phyloP scores from a whole-genome alignment of 2,113 vertebrate genomes.

The Paratilapia polleni region DNA sequence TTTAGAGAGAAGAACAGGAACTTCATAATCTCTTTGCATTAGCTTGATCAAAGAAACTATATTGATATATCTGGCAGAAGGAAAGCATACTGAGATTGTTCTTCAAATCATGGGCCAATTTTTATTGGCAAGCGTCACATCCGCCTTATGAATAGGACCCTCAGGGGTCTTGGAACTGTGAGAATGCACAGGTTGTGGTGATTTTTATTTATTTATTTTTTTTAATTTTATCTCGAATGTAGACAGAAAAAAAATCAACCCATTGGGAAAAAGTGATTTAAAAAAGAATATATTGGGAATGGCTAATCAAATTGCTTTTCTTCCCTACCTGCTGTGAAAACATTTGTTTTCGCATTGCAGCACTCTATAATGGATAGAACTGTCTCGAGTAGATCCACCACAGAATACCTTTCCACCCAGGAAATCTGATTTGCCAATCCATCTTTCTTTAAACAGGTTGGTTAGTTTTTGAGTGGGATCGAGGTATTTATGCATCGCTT shows the following conservation, averaged over 20 bases:
- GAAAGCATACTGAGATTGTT: not conserved
- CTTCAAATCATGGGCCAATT: not conserved
- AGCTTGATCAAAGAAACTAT: constrained; percentile 13
- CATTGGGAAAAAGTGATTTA: not conserved
- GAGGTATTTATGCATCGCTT: not conserved
- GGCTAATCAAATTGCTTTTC: not conserved
- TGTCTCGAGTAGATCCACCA: not conserved
- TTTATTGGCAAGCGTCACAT: not conserved
- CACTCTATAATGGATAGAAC: not conserved
- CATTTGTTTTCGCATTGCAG: not conserved
- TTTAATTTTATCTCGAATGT: not conserved
- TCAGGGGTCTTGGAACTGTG: not conserved
- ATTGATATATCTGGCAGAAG: not conserved
- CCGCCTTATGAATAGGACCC: not conserved
- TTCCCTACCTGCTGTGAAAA: not conserved
- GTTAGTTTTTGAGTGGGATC: constrained; percentile 5
- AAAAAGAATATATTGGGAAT: not conserved
- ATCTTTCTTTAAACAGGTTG: not conserved
- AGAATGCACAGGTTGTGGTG: not conserved
- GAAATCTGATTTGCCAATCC: not conserved
- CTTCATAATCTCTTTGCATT: constrained; percentile 1
- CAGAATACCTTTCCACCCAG: not conserved
- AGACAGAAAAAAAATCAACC: not conserved
- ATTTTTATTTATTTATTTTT: not conserved
- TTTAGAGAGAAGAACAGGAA: not conserved